phyloP scores from a whole-genome alignment of 2,113 vertebrate species.

The Ctenomys sociabilis region DNA sequence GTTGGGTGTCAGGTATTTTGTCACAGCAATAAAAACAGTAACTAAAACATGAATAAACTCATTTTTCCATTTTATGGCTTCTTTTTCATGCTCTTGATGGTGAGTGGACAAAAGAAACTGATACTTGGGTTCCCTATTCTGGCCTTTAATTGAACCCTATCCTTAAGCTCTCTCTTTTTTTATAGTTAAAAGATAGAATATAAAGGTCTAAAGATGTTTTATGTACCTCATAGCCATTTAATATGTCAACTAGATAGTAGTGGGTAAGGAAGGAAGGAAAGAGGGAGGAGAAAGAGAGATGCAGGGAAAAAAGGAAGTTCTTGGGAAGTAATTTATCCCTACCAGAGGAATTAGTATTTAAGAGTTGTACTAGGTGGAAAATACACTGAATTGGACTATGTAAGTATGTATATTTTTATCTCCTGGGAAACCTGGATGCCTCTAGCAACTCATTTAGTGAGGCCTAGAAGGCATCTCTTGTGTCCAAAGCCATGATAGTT shows the following conservation, averaged over 20 bases:
- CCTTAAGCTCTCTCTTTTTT: neutral
- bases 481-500: neutral
- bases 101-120: neutral
- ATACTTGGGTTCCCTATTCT: neutral
- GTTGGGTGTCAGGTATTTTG: neutral
- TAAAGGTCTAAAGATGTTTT: neutral
- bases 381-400: neutral
- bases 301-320: neutral
- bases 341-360: neutral
- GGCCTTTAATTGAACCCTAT: neutral
- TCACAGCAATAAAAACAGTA: neutral
- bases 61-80: neutral
- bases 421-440: neutral
- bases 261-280: neutral
- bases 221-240: neutral
- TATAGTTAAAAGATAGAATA: neutral
- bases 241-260: neutral
- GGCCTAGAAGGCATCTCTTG: too few relatives aligned
- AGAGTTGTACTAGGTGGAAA: neutral
- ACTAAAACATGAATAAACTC: neutral
- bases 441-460: neutral
- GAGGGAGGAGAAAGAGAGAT: accelerated
- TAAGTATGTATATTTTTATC: neutral
- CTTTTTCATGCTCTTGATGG: neutral
- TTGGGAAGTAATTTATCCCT: neutral